These are phyloP conservation scores for Danaus melanippus DNA, from an alignment of 1,140 invertebrate genomes.

Conservation along the genomic window DNA sequence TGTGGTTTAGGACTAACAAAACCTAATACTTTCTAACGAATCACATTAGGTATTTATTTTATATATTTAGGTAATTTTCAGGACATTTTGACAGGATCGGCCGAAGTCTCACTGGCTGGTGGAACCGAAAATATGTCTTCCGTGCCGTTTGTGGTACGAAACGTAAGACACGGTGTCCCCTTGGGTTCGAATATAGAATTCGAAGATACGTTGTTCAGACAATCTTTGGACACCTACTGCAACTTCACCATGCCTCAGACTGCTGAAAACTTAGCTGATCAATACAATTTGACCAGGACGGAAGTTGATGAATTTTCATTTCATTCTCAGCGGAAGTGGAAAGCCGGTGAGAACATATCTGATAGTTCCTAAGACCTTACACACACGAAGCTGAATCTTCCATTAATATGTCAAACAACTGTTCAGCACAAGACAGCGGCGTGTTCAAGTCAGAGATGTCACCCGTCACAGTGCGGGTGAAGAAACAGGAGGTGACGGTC, in stretches of 20 bases:
- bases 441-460: constrained; percentile 92
- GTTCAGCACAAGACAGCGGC: constrained; percentile 86
- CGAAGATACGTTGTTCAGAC: constrained; percentile 86
- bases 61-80: constrained; percentile 45
- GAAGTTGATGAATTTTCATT: constrained; percentile 93
- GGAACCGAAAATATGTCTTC: constrained; percentile 97
- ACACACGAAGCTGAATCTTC: too few relatives aligned
- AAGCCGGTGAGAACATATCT: constrained; percentile 74
- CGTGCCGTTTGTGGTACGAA: constrained; percentile 88
- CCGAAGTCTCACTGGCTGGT: constrained; percentile 90
- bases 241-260: constrained; percentile 97
- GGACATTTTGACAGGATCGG: constrained; percentile 90
- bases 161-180: constrained; percentile 89
- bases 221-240: constrained; percentile 89
- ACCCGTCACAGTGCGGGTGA: constrained; percentile 88
- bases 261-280: constrained; percentile 95
- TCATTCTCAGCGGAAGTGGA: constrained; percentile 86
- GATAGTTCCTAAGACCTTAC: constrained; percentile 1
- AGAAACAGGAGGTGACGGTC: constrained; percentile 84
- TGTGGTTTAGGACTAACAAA: too few relatives aligned
- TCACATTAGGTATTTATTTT: not conserved
- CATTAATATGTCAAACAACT: not conserved
- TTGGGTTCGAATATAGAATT: constrained; percentile 86
- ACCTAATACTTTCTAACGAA: too few relatives aligned
- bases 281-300: constrained; percentile 87